Base-by-base conservation (phyloP, 1,140 invertebrate genomes). In the Panagrolaimus sp. region DNA sequence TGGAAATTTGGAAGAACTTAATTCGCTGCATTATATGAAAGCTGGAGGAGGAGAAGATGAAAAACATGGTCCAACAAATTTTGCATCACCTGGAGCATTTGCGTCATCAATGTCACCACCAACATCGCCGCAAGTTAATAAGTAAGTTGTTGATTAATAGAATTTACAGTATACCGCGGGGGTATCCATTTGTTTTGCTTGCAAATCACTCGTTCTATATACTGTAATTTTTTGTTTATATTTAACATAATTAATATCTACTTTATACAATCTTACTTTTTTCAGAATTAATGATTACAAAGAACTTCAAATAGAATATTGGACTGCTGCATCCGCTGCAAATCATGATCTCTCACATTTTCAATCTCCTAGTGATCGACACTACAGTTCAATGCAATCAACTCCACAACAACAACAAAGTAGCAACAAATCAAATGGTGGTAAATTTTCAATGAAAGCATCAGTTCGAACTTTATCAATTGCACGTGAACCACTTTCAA, bases 291-390 rank as follows among this genome's bases (percentile, higher is more conserved):
- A 70, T n/a, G 65, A 68, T 51, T 73, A 77, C 8, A 90, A 91
- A 2, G 93, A 97, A 79, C 86, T 97, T 67, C 93, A 96, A 84
- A 86, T 96, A 0, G 93, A 96, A 82, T 96, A 94, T 83, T 96
- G 92, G 93, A 88, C 82, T 20, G n/a, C n/a, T n/a, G 61, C 65
- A n/a, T 46, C 47, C 44, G 8, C 53, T 20, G 16, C 16, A 31
- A 57, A 38, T 68, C 14, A 71, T 43, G 16, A 70, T 20, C n/a
- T 31, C 0, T n/a, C n/a, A n/a, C n/a, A n/a, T n/a, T 46, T 9
- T 13, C 20, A 38, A 57, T 65, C 47, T 13, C 44, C 25, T n/a
- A 16, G 70, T n/a, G 31, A 38, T 38, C 2, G 7, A 38, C 63
- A 45, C 38, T 70, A n/a, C n/a, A 61, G 13, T 38, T 23, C 13